Evolutionary conservation across 1,140 invertebrate species (phyloP), one percentile per base, ranked within the genome.

Genomic region (Melanaphis sacchari): DNA sequence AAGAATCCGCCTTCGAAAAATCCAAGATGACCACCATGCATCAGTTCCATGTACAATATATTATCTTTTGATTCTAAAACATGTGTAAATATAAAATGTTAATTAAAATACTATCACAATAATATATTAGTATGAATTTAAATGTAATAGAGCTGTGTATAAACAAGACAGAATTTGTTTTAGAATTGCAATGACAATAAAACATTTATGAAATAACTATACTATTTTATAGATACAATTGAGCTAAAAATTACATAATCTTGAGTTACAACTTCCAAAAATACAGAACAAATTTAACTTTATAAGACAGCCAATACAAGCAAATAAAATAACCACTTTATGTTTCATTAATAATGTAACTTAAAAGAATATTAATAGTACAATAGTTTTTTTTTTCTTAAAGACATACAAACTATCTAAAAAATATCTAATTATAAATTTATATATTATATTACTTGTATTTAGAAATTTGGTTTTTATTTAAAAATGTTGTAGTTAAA

Each of bases 21-120:
- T 52, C 98, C 98, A 93, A 99, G 95, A 95, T 99, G 98, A 21
- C 98, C 98, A 15, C 98, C 98, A 95, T 99, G 98, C 36, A 97
- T 97, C 8, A 98, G 95, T 94, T 98, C 97, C 43, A 98, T 96
- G 94, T 97, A 98, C 92, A 98, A 95, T 6, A 96, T 95, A 93
- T 97, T 97, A 40, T 96, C 96, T 94, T 96, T 96, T 26, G 95
- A 96, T 94, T 95, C 97, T 98, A 95, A 82, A 96, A 94, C 94
- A 94, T 90, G 91, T 26, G 3, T 2, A 88, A 36, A 49, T 2
- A 49, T 46, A 88, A 36, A n/a, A n/a, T 36, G 15, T 43, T 43
- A 5, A 87, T 87, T 0, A 82, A 9, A 82, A 26, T 76, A 76
- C 6, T 76, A 76, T n/a, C 31, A 66, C 9, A 66, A 31, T 59